Conservation (phyloP, 2,113 vertebrate genomes). For the Stictonetta naevosa region DNA sequence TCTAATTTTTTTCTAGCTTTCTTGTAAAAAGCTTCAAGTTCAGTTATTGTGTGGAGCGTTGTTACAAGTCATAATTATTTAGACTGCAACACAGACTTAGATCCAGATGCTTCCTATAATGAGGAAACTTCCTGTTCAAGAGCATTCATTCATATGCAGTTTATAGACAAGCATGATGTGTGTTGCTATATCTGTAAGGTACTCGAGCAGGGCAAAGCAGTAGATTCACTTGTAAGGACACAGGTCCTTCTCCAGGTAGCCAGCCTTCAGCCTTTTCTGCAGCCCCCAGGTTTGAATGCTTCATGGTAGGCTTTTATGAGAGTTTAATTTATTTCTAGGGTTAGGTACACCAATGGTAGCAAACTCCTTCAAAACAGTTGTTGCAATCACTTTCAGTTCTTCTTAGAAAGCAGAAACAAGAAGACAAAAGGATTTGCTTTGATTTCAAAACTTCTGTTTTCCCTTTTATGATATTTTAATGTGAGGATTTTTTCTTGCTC, state of each 20-base stretch:
- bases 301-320: background rate
- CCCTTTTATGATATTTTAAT: background rate
- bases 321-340: background rate
- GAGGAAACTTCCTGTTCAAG: background rate
- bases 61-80: background rate
- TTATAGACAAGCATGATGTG: background rate
- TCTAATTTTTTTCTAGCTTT: background rate
- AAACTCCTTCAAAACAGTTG: background rate
- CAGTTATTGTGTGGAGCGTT: background rate
- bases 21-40: background rate
- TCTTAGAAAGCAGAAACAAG: constrained; percentile 19
- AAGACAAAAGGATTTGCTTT: background rate
- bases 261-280: background rate
- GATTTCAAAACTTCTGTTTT: constrained; percentile 16
- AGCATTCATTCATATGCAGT: background rate
- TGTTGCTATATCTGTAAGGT: background rate
- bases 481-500: background rate
- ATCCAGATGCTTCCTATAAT: background rate
- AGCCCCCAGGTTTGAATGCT: background rate
- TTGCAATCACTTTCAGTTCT: constrained; percentile 10
- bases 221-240: background rate
- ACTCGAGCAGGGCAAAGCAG: background rate
- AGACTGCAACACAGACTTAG: background rate
- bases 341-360: background rate
- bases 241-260: background rate